These are phyloP conservation scores for Melanogrammus aeglefinus DNA, from an alignment of 2,797 vertebrate genomes.

Conservation along the genomic window DNA sequence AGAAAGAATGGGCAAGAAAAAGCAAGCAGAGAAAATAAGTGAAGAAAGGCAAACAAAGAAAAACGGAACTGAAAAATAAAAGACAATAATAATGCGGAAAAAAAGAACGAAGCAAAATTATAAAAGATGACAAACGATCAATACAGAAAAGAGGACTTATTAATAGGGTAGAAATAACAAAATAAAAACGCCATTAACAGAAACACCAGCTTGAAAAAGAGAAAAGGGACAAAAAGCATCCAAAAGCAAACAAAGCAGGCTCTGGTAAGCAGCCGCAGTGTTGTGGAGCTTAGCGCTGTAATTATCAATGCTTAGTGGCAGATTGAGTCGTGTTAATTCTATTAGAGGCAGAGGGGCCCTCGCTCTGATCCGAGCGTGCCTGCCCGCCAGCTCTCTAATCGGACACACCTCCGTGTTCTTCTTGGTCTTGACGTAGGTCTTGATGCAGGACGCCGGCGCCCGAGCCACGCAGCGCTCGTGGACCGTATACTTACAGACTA, in stretches of 20 bases:
- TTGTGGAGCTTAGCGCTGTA: constrained; percentile 51
- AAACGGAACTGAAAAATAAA: not conserved
- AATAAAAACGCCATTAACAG: constrained; percentile 1
- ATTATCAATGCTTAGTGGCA: constrained; percentile 61
- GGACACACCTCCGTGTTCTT: constrained; percentile 89
- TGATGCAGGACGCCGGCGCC: constrained; percentile 88
- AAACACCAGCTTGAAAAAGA: constrained; percentile 2
- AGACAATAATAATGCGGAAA: not conserved
- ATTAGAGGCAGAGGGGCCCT: constrained; percentile 50
- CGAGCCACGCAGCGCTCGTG: constrained; percentile 89
- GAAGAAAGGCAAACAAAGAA: not conserved
- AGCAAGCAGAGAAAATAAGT: not conserved
- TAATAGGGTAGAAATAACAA: not conserved
- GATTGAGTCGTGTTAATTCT: constrained; percentile 57
- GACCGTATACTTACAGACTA: constrained; percentile 94
- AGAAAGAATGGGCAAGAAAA: not conserved
- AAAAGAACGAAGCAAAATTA: constrained; percentile 5
- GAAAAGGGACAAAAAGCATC: not conserved
- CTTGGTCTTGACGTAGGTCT: constrained; percentile 92
- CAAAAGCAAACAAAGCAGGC: not conserved
- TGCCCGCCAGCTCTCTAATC: constrained; percentile 60
- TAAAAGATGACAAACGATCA: not conserved
- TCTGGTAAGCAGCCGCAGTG: constrained; percentile 19
- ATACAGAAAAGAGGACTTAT: not conserved
- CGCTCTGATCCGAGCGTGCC: constrained; percentile 57